Base-by-base conservation (phyloP, 1,140 invertebrate genomes). In the Lucilia sericata region DNA sequence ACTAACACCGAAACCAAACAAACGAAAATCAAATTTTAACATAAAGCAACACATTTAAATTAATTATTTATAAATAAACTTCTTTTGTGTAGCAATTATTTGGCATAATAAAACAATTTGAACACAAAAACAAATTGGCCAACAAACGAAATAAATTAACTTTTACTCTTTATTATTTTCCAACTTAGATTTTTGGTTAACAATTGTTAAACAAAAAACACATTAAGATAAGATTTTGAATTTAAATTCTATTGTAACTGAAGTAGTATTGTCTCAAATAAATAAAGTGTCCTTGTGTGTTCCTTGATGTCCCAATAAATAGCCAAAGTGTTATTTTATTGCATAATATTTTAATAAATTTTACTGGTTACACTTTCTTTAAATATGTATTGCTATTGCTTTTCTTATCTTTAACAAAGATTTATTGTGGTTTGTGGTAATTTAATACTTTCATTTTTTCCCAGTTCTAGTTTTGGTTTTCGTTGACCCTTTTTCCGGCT, bases 91-190 rank as follows among this genome's bases (percentile, higher is more conserved):
- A 80, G 47, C 76, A 80, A 80, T 80, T 80, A 80, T 80, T 80
- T 80, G 76, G 76, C 76, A 80, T 80, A 80, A 80, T 80, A 80
- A 80, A 80, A 80, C 76, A 80, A 80, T 80, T 80, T 80, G 42
- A 10, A 25, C 13, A 5, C 19, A 30, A 30, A 42, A 80, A 80
- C 76, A 80, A 80, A 80, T 80, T 80, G 76, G 76, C 76, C 42
- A 49, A 80, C n/a, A 80, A 13, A 17, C 0, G 5, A 42, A 78
- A 42, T 78, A 80, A 49, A 80, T 80, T 5, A 12, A 17, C 30
- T 21, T 80, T 25, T 17, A n/a, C 75, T 42, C 8, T 30, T 5
- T 55, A 55, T 55, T 55, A 17, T 55, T 1, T 2, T 2, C 51
- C 10, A 55, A 42, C 42, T 42, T 42, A 8, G 42, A 8, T 7